Percentiles rank a stretch among this genome's conserved stretches.
Evolutionary conservation across 2,888 invertebrate genomes (phyloP).

Genomic region (Venusia cambrica): DNA sequence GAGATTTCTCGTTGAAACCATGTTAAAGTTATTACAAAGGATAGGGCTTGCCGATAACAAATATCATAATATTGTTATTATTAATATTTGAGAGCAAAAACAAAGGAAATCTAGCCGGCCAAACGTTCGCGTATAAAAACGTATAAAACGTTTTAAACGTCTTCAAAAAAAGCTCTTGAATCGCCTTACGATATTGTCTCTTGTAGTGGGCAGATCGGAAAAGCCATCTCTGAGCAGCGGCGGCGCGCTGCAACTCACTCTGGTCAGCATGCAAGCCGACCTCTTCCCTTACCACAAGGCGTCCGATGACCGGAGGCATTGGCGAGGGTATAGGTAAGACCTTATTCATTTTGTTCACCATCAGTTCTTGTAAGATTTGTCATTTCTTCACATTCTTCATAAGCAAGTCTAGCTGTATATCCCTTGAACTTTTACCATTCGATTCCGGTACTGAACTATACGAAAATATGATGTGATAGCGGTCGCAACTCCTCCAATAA

Average conservation of each 20-base stretch:
- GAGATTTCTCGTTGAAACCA: too few species aligned
- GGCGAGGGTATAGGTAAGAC: slow-evolving; percentile 86
- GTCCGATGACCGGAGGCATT: slow-evolving; percentile 91
- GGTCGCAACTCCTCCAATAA: slow-evolving; percentile 57
- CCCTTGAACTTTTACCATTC: slow-evolving; percentile 75
- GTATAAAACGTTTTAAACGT: too few species aligned
- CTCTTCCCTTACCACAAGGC: slow-evolving; percentile 98
- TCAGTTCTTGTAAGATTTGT: not conserved
- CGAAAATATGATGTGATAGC: slow-evolving; percentile 70
- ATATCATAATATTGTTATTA: too few species aligned
- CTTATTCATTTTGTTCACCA: too few species aligned
- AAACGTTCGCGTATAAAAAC: too few species aligned
- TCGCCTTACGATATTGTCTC: too few species aligned
- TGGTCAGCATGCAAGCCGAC: slow-evolving; percentile 94
- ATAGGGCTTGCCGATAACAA: too few species aligned
- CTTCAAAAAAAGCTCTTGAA: too few species aligned
- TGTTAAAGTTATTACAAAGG: too few species aligned
- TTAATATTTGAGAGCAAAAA: too few species aligned
- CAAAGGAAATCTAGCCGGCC: too few species aligned
- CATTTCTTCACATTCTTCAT: too few species aligned
- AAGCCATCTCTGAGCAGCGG: slow-evolving; percentile 93
- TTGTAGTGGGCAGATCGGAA: slow-evolving; percentile 88
- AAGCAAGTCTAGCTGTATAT: slow-evolving; percentile 73
- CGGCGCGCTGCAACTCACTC: slow-evolving; percentile 95
- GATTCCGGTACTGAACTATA: slow-evolving; percentile 75